Conservation (phyloP, 1,140 invertebrate species). For the Orius insidiosus region DNA sequence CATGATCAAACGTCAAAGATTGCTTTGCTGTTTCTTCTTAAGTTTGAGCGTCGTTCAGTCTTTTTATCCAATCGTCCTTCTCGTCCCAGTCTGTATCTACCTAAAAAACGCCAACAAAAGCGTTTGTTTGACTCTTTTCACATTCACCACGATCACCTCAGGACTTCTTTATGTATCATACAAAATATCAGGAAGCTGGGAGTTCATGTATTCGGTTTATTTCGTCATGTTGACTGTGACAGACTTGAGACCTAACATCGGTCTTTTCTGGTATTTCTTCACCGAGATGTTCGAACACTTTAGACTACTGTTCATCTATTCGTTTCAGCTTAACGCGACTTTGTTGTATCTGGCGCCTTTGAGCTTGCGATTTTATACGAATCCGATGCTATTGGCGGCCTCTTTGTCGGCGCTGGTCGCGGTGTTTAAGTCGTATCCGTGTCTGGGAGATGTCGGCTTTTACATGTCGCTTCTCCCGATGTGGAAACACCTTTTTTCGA, state of each 20-base stretch:
- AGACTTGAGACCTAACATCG: slow-evolving; percentile 91
- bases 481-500: slow-evolving; percentile 77
- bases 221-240: slow-evolving; percentile 76
- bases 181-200: slow-evolving; percentile 35
- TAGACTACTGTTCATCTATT: slow-evolving; percentile 79
- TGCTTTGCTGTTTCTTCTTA: slow-evolving; percentile 43
- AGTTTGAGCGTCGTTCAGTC: slow-evolving; percentile 64
- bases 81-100: slow-evolving; percentile 46
- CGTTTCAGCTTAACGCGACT: slow-evolving; percentile 92
- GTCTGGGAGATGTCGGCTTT: slow-evolving; percentile 84
- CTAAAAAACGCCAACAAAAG: slow-evolving; percentile 9
- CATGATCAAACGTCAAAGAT: slow-evolving; percentile 42
- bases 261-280: slow-evolving; percentile 99
- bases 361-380: slow-evolving; percentile 64
- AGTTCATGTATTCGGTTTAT: slow-evolving; percentile 60
- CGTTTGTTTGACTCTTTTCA: slow-evolving; percentile 15
- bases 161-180: slow-evolving; percentile 27
- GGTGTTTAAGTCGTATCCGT: slow-evolving; percentile 94
- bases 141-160: slow-evolving; percentile 21
- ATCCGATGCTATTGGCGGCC: slow-evolving; percentile 72
- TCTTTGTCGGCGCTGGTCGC: slow-evolving; percentile 68
- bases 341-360: slow-evolving; percentile 79
- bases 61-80: slow-evolving; percentile 68
- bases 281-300: slow-evolving; percentile 99
- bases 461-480: slow-evolving; percentile 78